These are phyloP conservation scores for Scolopax rusticola DNA, from an alignment of 2,797 vertebrate species.

Conservation along the genomic window DNA sequence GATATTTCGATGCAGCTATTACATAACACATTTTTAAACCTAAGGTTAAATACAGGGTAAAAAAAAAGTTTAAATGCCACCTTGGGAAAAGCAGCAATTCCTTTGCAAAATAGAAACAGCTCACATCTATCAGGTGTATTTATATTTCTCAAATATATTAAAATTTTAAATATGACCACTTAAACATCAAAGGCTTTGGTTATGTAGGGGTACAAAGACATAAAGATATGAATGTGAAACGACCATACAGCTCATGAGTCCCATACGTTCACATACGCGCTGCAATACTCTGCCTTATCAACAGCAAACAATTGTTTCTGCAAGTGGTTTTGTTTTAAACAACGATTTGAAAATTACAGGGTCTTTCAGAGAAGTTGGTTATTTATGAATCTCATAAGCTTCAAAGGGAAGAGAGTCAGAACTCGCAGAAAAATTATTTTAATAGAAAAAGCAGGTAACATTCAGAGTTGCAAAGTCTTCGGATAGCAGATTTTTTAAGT, in stretches of 20 bases:
- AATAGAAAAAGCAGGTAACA: conserved; percentile 11
- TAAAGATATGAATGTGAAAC: background rate
- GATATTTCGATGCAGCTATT: background rate
- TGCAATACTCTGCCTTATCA: background rate
- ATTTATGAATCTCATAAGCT: conserved; percentile 48
- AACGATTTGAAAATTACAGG: background rate
- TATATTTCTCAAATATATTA: conserved; percentile 16
- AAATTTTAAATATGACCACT: conserved; percentile 12
- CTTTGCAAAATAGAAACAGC: background rate
- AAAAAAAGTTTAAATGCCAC: background rate
- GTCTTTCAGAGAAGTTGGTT: background rate
- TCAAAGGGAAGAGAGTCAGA: conserved; percentile 44
- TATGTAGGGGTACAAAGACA: background rate
- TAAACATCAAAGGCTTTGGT: background rate
- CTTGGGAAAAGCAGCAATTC: conserved; percentile 35
- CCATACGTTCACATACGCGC: background rate
- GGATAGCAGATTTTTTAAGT: background rate
- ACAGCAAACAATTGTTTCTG: conserved; percentile 29
- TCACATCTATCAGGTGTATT: background rate
- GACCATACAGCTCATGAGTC: background rate
- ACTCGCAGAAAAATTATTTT: background rate
- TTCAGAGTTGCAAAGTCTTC: background rate
- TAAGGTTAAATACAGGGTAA: background rate
- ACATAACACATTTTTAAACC: background rate
- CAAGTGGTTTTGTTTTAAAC: conserved; percentile 53